These are phyloP conservation scores for Steinernema feltiae DNA, from an alignment of 1,140 invertebrate genomes.

Conservation along the genomic window DNA sequence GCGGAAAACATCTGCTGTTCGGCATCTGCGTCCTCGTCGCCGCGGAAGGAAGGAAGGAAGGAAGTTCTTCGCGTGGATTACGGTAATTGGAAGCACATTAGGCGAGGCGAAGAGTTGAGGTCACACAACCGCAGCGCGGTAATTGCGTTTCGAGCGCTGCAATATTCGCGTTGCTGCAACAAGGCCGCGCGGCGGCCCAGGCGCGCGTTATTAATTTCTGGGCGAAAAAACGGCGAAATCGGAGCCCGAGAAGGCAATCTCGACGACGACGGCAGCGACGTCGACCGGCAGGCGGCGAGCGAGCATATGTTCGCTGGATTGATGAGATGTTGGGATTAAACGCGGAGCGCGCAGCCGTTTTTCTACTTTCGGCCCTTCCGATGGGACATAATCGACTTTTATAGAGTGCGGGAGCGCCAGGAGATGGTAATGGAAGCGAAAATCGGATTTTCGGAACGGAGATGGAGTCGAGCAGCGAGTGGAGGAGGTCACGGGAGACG, in stretches of 20 bases:
- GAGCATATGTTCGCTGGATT: constrained; percentile 7
- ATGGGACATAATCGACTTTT: constrained; percentile 14
- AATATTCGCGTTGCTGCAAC: background rate
- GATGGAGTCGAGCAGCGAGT: background rate
- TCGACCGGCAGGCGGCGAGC: no score
- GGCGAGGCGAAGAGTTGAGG: background rate
- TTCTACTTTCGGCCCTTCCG: background rate
- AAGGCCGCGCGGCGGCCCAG: background rate
- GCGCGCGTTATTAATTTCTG: background rate
- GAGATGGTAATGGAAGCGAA: background rate
- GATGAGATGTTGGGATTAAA: constrained; percentile 12
- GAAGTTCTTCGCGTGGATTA: background rate
- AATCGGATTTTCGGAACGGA: background rate
- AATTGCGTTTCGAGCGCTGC: background rate
- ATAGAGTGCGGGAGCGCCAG: background rate
- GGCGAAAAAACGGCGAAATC: background rate
- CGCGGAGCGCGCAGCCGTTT: background rate
- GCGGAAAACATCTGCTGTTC: constrained; percentile 4
- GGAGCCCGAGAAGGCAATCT: background rate
- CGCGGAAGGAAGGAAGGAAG: background rate
- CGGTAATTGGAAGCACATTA: background rate
- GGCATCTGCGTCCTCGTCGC: background rate
- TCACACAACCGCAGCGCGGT: no score
- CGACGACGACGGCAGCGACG: background rate
- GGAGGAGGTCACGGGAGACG: background rate